Conservation (phyloP, 1,140 invertebrate genomes). For the fruit fly (Drosophila melanogaster) region DNA sequence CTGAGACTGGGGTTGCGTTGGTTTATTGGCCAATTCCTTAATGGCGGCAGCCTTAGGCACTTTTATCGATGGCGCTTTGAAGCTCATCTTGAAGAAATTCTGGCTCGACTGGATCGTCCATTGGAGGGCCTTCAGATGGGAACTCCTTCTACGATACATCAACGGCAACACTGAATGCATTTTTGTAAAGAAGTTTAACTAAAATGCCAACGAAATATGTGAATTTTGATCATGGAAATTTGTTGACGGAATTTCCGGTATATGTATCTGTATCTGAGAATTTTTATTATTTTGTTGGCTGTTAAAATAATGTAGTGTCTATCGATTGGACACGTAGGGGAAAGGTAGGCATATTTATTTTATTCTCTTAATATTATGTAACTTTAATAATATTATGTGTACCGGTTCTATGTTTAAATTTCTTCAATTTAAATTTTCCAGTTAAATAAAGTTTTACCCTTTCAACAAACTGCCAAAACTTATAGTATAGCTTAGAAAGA, state of each 20-base stretch:
- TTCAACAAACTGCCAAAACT: background rate
- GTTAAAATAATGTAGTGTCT: slow-evolving; percentile 18
- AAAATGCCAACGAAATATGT: slow-evolving; percentile 16
- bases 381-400: too few relatives aligned
- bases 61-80: slow-evolving; percentile 23
- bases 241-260: slow-evolving; percentile 14
- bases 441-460: background rate
- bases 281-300: slow-evolving; percentile 14
- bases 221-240: slow-evolving; percentile 22
- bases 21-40: slow-evolving; percentile 10
- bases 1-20: background rate
- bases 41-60: slow-evolving; percentile 2
- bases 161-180: slow-evolving; percentile 38
- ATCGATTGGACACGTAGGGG: slow-evolving; percentile 30
- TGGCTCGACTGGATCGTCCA: slow-evolving; percentile 20
- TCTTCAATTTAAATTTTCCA: background rate
- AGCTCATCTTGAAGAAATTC: slow-evolving; percentile 56
- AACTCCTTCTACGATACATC: slow-evolving; percentile 9
- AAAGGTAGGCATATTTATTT: slow-evolving; percentile 24
- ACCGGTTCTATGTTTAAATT: too few relatives aligned
- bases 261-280: slow-evolving; percentile 9
- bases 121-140: background rate
- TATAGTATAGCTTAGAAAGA: background rate
- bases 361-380: too few relatives aligned
- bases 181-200: slow-evolving; percentile 15